Conservation (phyloP, 2,113 vertebrate species). For the Tylochromis polylepis region DNA sequence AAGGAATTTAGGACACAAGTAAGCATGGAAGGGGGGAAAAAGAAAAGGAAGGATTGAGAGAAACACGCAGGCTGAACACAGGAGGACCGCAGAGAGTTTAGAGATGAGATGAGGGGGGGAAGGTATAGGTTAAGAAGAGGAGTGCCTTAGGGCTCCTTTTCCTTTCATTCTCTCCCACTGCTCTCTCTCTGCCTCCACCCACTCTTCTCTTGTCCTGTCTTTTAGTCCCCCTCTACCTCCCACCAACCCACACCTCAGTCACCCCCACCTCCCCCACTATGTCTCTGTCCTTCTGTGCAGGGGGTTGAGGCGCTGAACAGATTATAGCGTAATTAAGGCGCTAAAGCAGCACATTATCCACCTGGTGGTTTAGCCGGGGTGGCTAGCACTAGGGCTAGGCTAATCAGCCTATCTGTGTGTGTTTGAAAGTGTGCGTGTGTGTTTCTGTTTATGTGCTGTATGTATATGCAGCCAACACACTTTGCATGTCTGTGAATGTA, state of each 20-base stretch:
- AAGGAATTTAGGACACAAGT: neutral
- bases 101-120: conserved; percentile 10
- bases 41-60: neutral
- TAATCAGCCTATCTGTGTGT: conserved; percentile 84
- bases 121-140: conserved; percentile 35
- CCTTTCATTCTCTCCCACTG: conserved; percentile 28
- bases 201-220: conserved; percentile 34
- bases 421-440: neutral
- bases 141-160: conserved; percentile 66
- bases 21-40: neutral
- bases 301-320: conserved; percentile 89
- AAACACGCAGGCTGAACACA: neutral
- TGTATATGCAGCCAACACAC: conserved; percentile 31
- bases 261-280: neutral
- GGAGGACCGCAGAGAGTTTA: neutral
- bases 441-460: neutral
- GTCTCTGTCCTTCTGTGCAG: conserved; percentile 65
- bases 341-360: conserved; percentile 99
- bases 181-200: conserved; percentile 21
- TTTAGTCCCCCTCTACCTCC: conserved; percentile 10
- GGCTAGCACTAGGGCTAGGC: conserved; percentile 78
- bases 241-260: neutral
- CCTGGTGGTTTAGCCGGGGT: conserved; percentile 90
- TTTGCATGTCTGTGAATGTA: neutral
- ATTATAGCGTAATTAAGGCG: conserved; percentile 99